These are phyloP conservation scores for Argya squamiceps DNA, from an alignment of 2,797 vertebrate species.

Conservation along the genomic window DNA sequence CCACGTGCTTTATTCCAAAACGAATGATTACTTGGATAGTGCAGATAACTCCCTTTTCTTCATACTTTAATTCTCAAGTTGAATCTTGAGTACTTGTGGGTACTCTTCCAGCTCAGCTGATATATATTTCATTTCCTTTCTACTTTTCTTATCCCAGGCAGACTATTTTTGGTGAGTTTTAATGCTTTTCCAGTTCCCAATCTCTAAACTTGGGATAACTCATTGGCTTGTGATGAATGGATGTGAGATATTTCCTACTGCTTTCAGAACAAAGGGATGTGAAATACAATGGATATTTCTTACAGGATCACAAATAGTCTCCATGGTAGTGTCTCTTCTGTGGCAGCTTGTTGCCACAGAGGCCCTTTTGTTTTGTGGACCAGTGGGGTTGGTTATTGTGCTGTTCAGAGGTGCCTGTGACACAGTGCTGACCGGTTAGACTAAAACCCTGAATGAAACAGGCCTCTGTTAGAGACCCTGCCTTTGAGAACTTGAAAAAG, in stretches of 20 bases:
- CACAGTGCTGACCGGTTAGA: conserved; percentile 40
- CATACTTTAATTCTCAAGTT: neutral
- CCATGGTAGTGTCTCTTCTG: conserved; percentile 63
- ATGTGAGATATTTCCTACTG: conserved; percentile 53
- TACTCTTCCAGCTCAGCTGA: neutral
- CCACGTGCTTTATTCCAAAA: neutral
- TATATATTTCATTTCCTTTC: neutral
- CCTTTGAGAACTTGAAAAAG: conserved; percentile 26
- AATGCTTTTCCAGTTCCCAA: neutral
- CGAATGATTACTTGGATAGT: neutral
- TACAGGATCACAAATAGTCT: conserved; percentile 59
- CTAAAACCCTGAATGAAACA: conserved; percentile 35
- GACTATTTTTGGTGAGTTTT: neutral
- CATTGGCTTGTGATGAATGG: conserved; percentile 42
- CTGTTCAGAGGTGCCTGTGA: conserved; percentile 48
- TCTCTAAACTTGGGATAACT: neutral
- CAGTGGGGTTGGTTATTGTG: conserved; percentile 63
- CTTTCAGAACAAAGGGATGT: conserved; percentile 49
- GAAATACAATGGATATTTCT: conserved; percentile 65
- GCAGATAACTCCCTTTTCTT: neutral
- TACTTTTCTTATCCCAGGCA: neutral
- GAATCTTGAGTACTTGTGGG: neutral
- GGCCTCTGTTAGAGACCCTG: conserved; percentile 22
- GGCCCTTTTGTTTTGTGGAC: conserved; percentile 64
- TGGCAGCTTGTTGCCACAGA: conserved; percentile 63